Base-by-base conservation (phyloP, 2,888 invertebrate genomes). In the Trissolcus brochymenae region DNA sequence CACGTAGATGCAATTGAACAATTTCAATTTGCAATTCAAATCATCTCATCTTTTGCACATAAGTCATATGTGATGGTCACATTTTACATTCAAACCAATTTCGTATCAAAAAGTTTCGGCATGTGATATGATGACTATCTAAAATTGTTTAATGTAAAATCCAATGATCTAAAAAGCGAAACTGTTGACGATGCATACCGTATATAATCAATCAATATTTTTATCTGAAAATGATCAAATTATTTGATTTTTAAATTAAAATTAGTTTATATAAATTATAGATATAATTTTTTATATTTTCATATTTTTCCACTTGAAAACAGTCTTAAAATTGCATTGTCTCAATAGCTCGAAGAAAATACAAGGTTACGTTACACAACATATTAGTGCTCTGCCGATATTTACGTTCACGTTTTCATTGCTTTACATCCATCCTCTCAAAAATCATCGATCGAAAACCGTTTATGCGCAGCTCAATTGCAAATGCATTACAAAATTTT, bases 81-180 rank as follows among this genome's bases (percentile, higher is more conserved):
- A 64, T 71, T 71, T 56, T 64, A 57, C 56, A 71, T 62, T 62
- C 71, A 70, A 56, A 70, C 70, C 50, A 70, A 62, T 62, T 56
- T 70, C 29, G 56, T 41, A 56, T 62, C 61, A 68, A 68, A 68
- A 19, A 68, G 60, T 49, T 61, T 40, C 54, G 54, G 35, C 46
- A 68, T 68, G 61, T 55, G 17, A 19, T n/a, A n/a, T n/a, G n/a
- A n/a, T n/a, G n/a, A n/a, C n/a, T n/a, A n/a, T n/a, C 59, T 35
- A 11, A 9, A 60, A 60, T 46, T 54, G 29, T 68, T n/a, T 60
- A 19, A 60, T 60, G 59, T 51, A 59, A 59, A 57, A 67, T 4
- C 4, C 19, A 7, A 7, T 6, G 51, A 51, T 50, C 19, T 41
- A 21, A n/a, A 43, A 54, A 64, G 62, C 53, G 43, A 64, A 64